Evolutionary conservation across 2,113 vertebrate genomes (phyloP).

Genomic region (Cervus canadensis): DNA sequence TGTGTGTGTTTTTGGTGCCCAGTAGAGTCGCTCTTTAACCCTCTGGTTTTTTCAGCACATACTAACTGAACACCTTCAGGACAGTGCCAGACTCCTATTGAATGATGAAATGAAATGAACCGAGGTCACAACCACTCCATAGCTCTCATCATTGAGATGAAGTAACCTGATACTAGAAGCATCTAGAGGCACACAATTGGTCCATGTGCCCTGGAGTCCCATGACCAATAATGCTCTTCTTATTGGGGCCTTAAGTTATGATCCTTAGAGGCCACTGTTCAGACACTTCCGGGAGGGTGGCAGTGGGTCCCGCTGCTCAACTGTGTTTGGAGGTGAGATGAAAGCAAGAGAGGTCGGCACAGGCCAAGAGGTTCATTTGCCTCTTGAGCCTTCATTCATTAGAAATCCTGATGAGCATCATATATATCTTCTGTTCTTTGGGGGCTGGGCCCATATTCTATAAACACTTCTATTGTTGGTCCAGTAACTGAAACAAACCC

Average conservation of each 20-base stretch:
- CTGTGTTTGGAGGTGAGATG: neutral
- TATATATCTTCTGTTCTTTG: neutral
- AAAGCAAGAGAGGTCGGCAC: neutral
- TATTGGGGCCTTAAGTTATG: neutral
- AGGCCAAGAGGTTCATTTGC: neutral
- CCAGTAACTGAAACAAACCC: neutral
- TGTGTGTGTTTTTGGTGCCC: neutral
- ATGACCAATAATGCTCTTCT: neutral
- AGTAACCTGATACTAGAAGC: neutral
- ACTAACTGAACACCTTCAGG: neutral
- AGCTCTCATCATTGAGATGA: neutral
- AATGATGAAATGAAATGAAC: neutral
- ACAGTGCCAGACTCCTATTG: neutral
- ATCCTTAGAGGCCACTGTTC: neutral
- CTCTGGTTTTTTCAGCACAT: neutral
- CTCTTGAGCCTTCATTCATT: neutral
- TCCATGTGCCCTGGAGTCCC: neutral
- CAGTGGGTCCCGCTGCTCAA: neutral
- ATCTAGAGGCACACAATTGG: neutral
- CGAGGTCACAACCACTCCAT: neutral
- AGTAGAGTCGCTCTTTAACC: neutral
- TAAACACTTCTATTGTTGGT: neutral
- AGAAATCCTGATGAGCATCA: neutral
- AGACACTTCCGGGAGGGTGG: rapidly evolving
- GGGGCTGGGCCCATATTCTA: neutral